Conservation (phyloP, 2,888 invertebrate species). For the Chaetoderma sp. region DNA sequence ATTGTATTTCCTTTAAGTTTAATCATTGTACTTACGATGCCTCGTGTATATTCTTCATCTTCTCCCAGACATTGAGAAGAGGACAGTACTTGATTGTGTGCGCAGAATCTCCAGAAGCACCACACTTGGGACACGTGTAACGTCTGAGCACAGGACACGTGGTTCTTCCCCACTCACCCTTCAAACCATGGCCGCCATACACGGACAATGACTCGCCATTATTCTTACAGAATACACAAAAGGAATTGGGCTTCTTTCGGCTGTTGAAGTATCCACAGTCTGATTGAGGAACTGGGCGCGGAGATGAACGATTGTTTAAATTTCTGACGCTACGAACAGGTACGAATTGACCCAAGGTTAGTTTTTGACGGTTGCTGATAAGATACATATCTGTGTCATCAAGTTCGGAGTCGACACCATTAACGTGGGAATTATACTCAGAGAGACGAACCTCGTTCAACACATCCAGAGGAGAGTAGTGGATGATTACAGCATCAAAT, state of each 20-base stretch:
- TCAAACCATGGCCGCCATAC: conserved; percentile 77
- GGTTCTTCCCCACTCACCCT: conserved; percentile 76
- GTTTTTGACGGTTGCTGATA: too few relatives aligned
- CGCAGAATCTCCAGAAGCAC: conserved; percentile 78
- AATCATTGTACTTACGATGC: too few relatives aligned
- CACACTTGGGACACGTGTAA: conserved; percentile 80
- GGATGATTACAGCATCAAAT: too few relatives aligned
- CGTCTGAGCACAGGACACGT: conserved; percentile 80
- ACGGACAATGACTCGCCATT: conserved; percentile 79
- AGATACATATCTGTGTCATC: conserved; percentile 6
- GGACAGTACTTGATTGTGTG: conserved; percentile 84
- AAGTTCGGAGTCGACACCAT: neutral
- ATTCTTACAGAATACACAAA: conserved; percentile 84
- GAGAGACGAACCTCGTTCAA: conserved; percentile 2
- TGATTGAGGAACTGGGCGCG: too few relatives aligned
- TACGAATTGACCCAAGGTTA: too few relatives aligned
- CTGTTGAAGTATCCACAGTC: too few relatives aligned
- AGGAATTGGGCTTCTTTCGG: too few relatives aligned
- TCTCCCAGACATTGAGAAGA: neutral
- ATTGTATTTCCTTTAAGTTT: too few relatives aligned
- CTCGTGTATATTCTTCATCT: too few relatives aligned
- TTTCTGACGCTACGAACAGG: too few relatives aligned
- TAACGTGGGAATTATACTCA: neutral
- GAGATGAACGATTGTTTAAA: too few relatives aligned
- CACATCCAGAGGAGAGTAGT: too few relatives aligned